Evolutionary conservation across 2,888 invertebrate genomes (phyloP).

Genomic region (Panzeria rudis): DNA sequence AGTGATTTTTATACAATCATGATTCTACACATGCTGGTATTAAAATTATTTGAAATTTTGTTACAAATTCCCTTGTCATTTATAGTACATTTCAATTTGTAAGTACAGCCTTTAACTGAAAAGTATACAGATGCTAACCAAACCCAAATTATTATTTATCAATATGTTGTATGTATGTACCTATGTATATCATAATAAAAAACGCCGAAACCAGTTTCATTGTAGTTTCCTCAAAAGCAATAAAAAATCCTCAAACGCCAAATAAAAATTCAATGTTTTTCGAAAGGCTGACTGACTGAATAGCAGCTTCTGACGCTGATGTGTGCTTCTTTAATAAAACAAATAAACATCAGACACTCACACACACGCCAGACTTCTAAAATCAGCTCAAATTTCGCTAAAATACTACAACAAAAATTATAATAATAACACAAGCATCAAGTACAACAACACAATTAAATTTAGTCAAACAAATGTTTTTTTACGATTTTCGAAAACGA

Average conservation of each 20-base stretch:
- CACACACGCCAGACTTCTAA: slow-evolving; percentile 39
- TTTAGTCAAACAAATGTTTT: slow-evolving; percentile 40
- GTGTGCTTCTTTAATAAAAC: slow-evolving; percentile 39
- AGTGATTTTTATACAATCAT: no score
- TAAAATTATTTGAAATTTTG: not conserved
- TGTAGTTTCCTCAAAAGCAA: slow-evolving; percentile 57
- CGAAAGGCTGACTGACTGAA: slow-evolving; percentile 16
- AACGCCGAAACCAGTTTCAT: slow-evolving; percentile 60
- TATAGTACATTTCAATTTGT: slow-evolving; percentile 23
- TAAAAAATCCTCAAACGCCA: slow-evolving; percentile 40
- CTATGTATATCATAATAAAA: slow-evolving; percentile 1
- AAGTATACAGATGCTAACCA: slow-evolving; percentile 43
- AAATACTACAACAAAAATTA: slow-evolving; percentile 42
- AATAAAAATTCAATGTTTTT: slow-evolving; percentile 34
- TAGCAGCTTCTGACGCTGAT: slow-evolving; percentile 23
- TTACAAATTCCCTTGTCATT: not conserved
- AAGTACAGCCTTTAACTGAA: slow-evolving; percentile 59
- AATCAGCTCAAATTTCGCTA: slow-evolving; percentile 71
- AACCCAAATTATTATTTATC: slow-evolving; percentile 33
- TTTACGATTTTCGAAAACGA: slow-evolving; percentile 56
- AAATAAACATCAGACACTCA: slow-evolving; percentile 35
- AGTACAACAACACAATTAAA: slow-evolving; percentile 38
- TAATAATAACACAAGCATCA: slow-evolving; percentile 16
- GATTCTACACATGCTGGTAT: not conserved
- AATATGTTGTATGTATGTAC: no score